A percentile compares a stretch with the other conserved stretches of the same genome.
phyloP scores from a whole-genome alignment of 2,797 vertebrate species.

The Halcyon chelicuti region DNA sequence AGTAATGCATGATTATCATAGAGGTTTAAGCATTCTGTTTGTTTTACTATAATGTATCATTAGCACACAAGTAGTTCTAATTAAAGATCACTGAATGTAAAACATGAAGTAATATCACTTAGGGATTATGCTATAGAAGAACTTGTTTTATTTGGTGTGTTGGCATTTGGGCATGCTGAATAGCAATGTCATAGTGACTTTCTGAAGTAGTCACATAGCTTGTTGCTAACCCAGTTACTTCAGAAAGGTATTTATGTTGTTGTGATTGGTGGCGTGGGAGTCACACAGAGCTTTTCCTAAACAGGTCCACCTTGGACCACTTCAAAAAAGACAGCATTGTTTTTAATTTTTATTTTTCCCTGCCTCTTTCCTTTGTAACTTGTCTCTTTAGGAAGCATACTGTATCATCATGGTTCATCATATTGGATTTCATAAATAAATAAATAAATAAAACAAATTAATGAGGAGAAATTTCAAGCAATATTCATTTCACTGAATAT shows the following conservation, averaged over 20 bases:
- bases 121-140: background rate
- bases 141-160: background rate
- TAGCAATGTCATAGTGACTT: background rate
- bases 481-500: background rate
- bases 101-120: constrained; percentile 42
- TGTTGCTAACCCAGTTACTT: background rate
- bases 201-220: background rate
- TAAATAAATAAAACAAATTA: background rate
- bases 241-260: background rate
- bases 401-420: background rate
- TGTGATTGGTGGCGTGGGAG: background rate
- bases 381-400: background rate
- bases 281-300: background rate
- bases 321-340: background rate
- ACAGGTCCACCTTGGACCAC: background rate
- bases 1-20: background rate
- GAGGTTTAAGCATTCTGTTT: background rate
- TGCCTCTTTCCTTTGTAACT: background rate
- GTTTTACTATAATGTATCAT: background rate
- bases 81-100: constrained; percentile 40
- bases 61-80: constrained; percentile 45
- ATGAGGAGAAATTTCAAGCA: background rate
- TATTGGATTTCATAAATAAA: background rate
- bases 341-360: background rate
- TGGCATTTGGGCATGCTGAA: background rate